Percentiles rank a stretch among this genome's conserved stretches.
Evolutionary conservation across 2,797 vertebrate genomes (phyloP).

Genomic region (Leptodactylus fallax): DNA sequence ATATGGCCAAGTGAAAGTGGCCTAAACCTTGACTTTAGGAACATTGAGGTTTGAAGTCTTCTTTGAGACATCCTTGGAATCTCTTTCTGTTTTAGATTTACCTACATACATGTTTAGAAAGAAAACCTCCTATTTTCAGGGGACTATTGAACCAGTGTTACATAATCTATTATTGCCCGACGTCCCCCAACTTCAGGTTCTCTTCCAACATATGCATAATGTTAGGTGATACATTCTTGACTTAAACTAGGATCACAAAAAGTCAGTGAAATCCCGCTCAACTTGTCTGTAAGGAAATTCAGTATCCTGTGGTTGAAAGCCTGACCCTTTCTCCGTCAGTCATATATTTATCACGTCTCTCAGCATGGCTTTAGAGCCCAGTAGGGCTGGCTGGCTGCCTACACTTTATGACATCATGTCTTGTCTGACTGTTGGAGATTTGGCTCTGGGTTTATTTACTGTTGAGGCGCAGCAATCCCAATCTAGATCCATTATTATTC

Average conservation of each 20-base stretch:
- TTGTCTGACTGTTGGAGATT: not conserved
- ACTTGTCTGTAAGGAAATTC: slow-evolving; percentile 4
- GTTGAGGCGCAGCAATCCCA: not conserved
- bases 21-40: not conserved
- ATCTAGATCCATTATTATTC: not conserved
- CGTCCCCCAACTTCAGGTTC: not conserved
- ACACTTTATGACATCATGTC: slow-evolving; percentile 11
- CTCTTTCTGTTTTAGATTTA: not conserved
- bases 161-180: not conserved
- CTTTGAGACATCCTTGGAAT: not conserved
- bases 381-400: slow-evolving; percentile 4
- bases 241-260: not conserved
- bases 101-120: not conserved
- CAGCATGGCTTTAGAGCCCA: slow-evolving; percentile 27
- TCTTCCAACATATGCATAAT: not conserved
- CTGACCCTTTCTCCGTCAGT: slow-evolving; percentile 7
- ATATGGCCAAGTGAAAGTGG: too few species aligned
- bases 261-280: not conserved
- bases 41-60: not conserved
- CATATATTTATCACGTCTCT: slow-evolving; percentile 30
- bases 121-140: not conserved
- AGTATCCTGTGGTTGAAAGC: slow-evolving; percentile 5
- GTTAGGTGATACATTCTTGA: not conserved
- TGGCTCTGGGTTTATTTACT: slow-evolving; percentile 9
- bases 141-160: not conserved